Evolutionary conservation across 2,888 invertebrate species (phyloP).

Genomic region (Hemaris fuciformis): DNA sequence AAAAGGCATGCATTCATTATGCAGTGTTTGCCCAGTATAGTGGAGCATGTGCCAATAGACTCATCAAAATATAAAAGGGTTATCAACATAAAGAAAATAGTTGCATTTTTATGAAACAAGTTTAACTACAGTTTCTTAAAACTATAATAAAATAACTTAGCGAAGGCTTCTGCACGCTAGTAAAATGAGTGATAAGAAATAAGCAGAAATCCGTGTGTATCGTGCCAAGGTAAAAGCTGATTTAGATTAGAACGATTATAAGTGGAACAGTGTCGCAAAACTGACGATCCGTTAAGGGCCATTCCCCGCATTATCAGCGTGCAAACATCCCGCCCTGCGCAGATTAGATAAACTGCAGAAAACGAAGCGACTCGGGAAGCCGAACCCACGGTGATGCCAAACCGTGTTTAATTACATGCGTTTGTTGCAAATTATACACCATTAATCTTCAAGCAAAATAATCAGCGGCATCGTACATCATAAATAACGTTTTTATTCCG

Average conservation of each 20-base stretch:
- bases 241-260: slow-evolving; percentile 14
- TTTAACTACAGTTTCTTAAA: no score
- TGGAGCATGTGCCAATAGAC: no score
- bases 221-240: neutral
- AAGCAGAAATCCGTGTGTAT: neutral
- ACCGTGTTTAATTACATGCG: slow-evolving; percentile 41
- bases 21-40: no score
- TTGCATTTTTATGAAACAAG: no score
- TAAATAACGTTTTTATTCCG: slow-evolving; percentile 30
- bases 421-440: slow-evolving; percentile 39
- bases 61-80: no score
- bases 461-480: slow-evolving; percentile 28
- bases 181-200: neutral
- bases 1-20: no score
- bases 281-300: slow-evolving; percentile 62
- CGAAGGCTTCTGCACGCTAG: neutral
- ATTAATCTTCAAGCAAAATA: slow-evolving; percentile 38
- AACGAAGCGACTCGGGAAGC: slow-evolving; percentile 56
- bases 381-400: slow-evolving; percentile 40
- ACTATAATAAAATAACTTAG: neutral
- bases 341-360: slow-evolving; percentile 75
- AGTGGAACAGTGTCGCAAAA: slow-evolving; percentile 52
- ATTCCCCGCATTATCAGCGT: slow-evolving; percentile 67
- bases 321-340: slow-evolving; percentile 73
- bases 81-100: no score